Percentiles rank a stretch among this genome's conserved stretches.
Evolutionary conservation across 2,113 vertebrate genomes (phyloP).

Genomic region (Rhinogobius similis): DNA sequence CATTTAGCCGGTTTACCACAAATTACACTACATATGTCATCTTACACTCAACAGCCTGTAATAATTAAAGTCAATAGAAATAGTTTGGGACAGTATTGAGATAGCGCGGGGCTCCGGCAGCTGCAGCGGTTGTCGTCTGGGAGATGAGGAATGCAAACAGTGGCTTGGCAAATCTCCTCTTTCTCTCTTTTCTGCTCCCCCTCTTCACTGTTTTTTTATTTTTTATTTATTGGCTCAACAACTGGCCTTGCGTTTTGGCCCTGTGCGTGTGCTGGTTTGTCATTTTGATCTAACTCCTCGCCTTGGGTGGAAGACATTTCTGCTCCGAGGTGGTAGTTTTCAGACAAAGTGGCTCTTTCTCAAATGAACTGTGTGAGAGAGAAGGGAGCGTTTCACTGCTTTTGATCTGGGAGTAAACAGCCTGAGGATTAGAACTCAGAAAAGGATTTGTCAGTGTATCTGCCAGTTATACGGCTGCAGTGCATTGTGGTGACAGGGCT

Average conservation of each 20-base stretch:
- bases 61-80: slow-evolving; percentile 9
- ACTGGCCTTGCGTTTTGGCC: slow-evolving; percentile 50
- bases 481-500: slow-evolving; percentile 33
- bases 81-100: neutral
- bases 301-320: slow-evolving; percentile 51
- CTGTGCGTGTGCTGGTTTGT: slow-evolving; percentile 17
- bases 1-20: neutral
- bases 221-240: slow-evolving; percentile 69
- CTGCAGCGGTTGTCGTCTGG: slow-evolving; percentile 35
- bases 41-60: neutral
- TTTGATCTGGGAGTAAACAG: slow-evolving; percentile 61
- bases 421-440: slow-evolving; percentile 22
- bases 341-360: slow-evolving; percentile 55
- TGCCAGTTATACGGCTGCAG: slow-evolving; percentile 10
- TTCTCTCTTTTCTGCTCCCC: neutral
- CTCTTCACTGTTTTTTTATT: slow-evolving; percentile 32
- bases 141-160: slow-evolving; percentile 68
- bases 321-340: slow-evolving; percentile 57
- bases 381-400: slow-evolving; percentile 39
- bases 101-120: slow-evolving; percentile 11
- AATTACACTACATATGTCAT: neutral
- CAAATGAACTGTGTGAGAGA: slow-evolving; percentile 58
- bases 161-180: slow-evolving; percentile 56
- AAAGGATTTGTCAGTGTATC: neutral
- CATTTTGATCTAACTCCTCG: slow-evolving; percentile 54